Conservation (phyloP, 2,888 invertebrate species). For the Podabrus alpinus region DNA sequence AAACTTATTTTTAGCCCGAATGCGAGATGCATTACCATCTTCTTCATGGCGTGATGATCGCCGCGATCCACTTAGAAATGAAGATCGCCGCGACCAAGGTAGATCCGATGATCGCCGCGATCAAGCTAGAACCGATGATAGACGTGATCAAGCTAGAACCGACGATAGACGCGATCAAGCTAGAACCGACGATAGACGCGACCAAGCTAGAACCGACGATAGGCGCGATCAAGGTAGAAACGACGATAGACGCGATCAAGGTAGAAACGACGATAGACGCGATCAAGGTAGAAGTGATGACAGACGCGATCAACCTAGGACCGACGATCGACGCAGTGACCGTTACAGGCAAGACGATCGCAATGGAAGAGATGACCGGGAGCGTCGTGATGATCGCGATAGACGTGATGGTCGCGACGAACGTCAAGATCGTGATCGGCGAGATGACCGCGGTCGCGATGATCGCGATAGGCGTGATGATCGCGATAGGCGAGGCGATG, state of each 20-base stretch:
- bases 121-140: too few species aligned
- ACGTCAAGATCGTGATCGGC: conserved; percentile 17
- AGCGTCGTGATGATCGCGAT: conserved; percentile 28
- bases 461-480: conserved; percentile 15
- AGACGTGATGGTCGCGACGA: conserved; percentile 24
- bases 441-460: conserved; percentile 22
- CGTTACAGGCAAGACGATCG: conserved; percentile 9
- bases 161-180: conserved; percentile 14
- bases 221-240: conserved; percentile 24
- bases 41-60: conserved; percentile 6
- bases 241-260: conserved; percentile 16
- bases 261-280: conserved; percentile 18
- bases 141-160: too few species aligned
- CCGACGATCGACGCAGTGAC: not conserved
- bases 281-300: conserved; percentile 16
- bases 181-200: not conserved
- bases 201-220: conserved; percentile 22
- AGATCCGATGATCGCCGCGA: too few species aligned
- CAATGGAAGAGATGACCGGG: conserved; percentile 15
- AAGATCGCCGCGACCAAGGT: not conserved
- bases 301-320: not conserved
- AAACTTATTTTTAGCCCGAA: conserved; percentile 19
- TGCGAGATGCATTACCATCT: conserved; percentile 23
- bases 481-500: conserved; percentile 21
- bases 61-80: not conserved